Evolutionary conservation across 2,113 vertebrate species (phyloP).

Genomic region (Morone saxatilis): DNA sequence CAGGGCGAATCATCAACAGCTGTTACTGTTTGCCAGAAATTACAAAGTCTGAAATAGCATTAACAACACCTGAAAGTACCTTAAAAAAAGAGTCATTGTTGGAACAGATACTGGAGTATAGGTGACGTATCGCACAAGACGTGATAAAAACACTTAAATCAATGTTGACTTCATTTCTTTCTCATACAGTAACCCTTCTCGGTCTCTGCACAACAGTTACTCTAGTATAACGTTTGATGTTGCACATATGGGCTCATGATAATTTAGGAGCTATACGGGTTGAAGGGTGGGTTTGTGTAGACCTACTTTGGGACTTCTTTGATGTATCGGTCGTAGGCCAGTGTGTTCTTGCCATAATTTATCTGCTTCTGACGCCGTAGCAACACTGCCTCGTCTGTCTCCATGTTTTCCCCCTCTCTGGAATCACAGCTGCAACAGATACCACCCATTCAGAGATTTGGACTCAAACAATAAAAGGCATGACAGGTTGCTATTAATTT

Average conservation of each 20-base stretch:
- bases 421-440: constrained; percentile 89
- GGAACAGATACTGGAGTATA: no score
- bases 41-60: no score
- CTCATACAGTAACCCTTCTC: neutral
- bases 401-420: constrained; percentile 90
- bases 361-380: constrained; percentile 97
- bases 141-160: no score
- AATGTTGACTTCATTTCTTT: neutral
- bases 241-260: neutral
- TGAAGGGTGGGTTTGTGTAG: neutral
- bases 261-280: neutral
- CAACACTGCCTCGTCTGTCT: constrained; percentile 92
- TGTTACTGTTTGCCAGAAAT: no score
- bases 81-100: no score
- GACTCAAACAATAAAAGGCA: neutral
- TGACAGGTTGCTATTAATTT: neutral
- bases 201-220: neutral
- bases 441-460: neutral
- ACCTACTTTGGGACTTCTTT: constrained; percentile 93
- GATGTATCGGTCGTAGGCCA: constrained; percentile 94
- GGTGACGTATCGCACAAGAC: no score
- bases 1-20: no score
- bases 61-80: no score
- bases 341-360: constrained; percentile 96
- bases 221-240: neutral